A percentile compares a stretch with the other conserved stretches of the same genome.
Evolutionary conservation across 2,888 invertebrate species (phyloP).

Genomic region (Apamea epomidion): DNA sequence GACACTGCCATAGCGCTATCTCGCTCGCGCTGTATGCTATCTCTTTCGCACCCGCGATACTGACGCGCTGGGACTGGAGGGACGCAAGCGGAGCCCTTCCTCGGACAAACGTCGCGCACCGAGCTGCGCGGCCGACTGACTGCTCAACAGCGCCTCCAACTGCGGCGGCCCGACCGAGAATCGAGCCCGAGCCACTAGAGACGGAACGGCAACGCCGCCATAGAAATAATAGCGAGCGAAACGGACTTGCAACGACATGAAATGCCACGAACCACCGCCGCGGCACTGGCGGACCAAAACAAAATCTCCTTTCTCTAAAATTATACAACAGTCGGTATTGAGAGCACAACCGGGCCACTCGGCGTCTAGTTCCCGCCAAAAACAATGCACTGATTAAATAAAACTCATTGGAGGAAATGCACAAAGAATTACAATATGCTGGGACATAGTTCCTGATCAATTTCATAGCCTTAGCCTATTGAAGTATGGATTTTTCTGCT

Average conservation of each 20-base stretch:
- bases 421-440: background rate
- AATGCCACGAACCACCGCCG: slow-evolving; percentile 86
- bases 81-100: slow-evolving; percentile 83
- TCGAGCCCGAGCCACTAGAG: slow-evolving; percentile 77
- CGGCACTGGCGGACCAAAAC: slow-evolving; percentile 88
- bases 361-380: slow-evolving; percentile 78
- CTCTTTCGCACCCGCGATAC: slow-evolving; percentile 81
- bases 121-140: slow-evolving; percentile 90
- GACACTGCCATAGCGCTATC: slow-evolving; percentile 87
- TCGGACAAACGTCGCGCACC: slow-evolving; percentile 89
- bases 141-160: slow-evolving; percentile 78
- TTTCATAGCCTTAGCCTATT: slow-evolving; percentile 15
- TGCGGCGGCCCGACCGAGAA: slow-evolving; percentile 75
- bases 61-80: slow-evolving; percentile 73
- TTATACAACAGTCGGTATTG: slow-evolving; percentile 86
- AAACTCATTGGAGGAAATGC: slow-evolving; percentile 24
- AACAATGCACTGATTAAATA: slow-evolving; percentile 51
- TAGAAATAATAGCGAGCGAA: slow-evolving; percentile 83
- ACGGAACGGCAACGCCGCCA: slow-evolving; percentile 87
- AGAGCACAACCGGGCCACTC: slow-evolving; percentile 74
- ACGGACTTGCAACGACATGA: slow-evolving; percentile 85
- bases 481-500: slow-evolving; percentile 43
- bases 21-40: slow-evolving; percentile 74
- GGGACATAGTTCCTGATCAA: slow-evolving; percentile 18
- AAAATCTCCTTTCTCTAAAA: slow-evolving; percentile 90